These are phyloP conservation scores for Aramus guarauna DNA, from an alignment of 2,113 vertebrate species.

Conservation along the genomic window DNA sequence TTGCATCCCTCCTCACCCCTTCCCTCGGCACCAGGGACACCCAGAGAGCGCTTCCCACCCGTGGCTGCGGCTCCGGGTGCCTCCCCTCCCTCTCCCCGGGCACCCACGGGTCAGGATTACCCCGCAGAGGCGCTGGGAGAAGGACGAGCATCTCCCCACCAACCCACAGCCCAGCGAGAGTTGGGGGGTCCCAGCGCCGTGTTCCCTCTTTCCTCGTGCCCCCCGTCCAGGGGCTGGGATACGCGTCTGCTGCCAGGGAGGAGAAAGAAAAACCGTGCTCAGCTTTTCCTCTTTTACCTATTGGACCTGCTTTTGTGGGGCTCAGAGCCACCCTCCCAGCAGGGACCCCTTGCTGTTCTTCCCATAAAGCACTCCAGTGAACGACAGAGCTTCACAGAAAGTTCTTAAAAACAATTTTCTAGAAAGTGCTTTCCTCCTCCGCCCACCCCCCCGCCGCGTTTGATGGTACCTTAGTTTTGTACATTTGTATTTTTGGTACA, in stretches of 20 bases:
- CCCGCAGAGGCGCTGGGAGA: not conserved
- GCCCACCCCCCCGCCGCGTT: accelerated
- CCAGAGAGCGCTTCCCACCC: too few species aligned
- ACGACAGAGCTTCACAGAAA: accelerated
- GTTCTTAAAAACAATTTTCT: not conserved
- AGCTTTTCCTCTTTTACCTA: not conserved
- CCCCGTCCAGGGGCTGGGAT: too few species aligned
- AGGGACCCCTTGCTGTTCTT: not conserved
- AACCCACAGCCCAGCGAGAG: not conserved
- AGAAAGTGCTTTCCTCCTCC: not conserved
- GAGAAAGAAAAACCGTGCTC: not conserved
- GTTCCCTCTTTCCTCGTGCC: too few species aligned
- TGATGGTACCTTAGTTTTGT: not conserved
- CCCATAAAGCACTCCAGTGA: not conserved
- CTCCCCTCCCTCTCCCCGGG: too few species aligned
- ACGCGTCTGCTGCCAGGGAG: not conserved
- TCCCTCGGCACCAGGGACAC: too few species aligned
- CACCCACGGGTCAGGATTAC: not conserved
- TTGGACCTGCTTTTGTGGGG: not conserved
- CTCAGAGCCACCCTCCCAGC: not conserved
- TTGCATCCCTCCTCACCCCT: not conserved
- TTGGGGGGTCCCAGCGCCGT: too few species aligned
- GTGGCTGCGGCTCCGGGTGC: too few species aligned
- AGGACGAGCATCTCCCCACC: not conserved
- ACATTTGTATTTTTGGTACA: not conserved